These are phyloP conservation scores for Arion vulgaris DNA, from an alignment of 1,140 invertebrate genomes.

Conservation along the genomic window DNA sequence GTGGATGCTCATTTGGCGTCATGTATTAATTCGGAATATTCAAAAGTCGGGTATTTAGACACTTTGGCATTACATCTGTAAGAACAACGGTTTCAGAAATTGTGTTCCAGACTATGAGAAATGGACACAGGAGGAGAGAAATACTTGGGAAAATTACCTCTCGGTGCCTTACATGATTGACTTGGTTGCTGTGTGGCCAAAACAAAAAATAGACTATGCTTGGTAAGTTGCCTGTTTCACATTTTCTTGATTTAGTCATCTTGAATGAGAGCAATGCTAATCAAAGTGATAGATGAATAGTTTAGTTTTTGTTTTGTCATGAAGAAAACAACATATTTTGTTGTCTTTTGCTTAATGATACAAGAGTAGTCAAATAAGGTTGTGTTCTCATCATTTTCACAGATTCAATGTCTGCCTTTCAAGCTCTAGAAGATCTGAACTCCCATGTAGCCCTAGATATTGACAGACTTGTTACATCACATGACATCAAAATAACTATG, in stretches of 20 bases:
- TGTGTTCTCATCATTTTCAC: too few species aligned
- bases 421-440: too few species aligned
- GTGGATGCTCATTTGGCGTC: conserved; percentile 54
- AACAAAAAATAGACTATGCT: conserved; percentile 55
- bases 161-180: conserved; percentile 52
- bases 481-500: too few species aligned
- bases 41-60: conserved; percentile 42
- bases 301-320: too few species aligned
- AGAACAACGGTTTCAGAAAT: conserved; percentile 28
- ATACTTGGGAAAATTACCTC: conserved; percentile 42
- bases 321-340: too few species aligned
- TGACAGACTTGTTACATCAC: too few species aligned
- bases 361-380: too few species aligned
- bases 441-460: too few species aligned
- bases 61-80: conserved; percentile 42
- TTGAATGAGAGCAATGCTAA: too few species aligned
- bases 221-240: conserved; percentile 47
- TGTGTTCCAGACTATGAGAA: conserved; percentile 23
- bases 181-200: conserved; percentile 51
- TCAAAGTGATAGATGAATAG: too few species aligned
- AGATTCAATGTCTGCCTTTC: too few species aligned
- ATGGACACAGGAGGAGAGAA: conserved; percentile 23
- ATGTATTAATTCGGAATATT: conserved; percentile 43
- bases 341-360: too few species aligned
- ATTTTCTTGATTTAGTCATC: conserved; percentile 11